Evolutionary conservation across 2,797 vertebrate genomes (phyloP).

Genomic region (Liparis tanakae): DNA sequence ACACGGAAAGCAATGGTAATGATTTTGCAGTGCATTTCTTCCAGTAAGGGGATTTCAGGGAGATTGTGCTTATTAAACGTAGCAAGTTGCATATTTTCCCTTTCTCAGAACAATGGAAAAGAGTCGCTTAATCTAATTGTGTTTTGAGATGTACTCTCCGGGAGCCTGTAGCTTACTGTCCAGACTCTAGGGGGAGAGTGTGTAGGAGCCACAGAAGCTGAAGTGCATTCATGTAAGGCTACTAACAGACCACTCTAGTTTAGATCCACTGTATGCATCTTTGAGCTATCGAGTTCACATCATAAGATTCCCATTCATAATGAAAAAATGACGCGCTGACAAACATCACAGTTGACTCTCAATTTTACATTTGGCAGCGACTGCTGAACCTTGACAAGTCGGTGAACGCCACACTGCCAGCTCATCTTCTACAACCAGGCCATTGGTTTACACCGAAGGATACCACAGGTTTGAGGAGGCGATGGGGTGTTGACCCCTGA

Average conservation of each 20-base stretch:
- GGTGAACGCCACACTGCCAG: neutral
- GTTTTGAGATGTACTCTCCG: neutral
- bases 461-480: neutral
- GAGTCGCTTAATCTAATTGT: conserved; percentile 2
- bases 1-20: conserved; percentile 31
- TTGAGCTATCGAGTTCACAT: conserved; percentile 31
- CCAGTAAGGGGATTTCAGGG: conserved; percentile 24
- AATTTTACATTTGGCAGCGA: conserved; percentile 22
- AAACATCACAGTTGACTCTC: conserved; percentile 38
- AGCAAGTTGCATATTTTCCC: conserved; percentile 12
- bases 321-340: conserved; percentile 24
- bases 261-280: conserved; percentile 7
- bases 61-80: neutral
- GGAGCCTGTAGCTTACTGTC: neutral
- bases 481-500: neutral
- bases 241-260: conserved; percentile 18
- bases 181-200: conserved; percentile 16
- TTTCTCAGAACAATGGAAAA: neutral
- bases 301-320: conserved; percentile 31
- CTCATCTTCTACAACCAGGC: neutral
- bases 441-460: neutral
- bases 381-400: neutral
- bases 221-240: conserved; percentile 21
- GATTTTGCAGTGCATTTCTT: conserved; percentile 26
- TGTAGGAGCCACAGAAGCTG: conserved; percentile 29